Evolutionary conservation across 2,888 invertebrate genomes (phyloP), one percentile per base, ranked within the genome.

Genomic region (Epinotia ramella): DNA sequence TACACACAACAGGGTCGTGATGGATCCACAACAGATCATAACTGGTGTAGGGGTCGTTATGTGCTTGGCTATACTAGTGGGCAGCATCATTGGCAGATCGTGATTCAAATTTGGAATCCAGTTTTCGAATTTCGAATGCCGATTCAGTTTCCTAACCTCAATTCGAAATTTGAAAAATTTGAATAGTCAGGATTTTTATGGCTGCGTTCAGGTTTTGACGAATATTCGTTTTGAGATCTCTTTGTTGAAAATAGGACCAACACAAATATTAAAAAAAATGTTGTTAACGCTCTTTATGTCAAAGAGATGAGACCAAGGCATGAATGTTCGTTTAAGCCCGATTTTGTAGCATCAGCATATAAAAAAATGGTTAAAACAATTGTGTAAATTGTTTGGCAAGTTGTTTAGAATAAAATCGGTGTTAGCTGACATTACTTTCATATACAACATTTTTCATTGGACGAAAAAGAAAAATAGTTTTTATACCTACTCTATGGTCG

Each of bases 1-100:
- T 9, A 9, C 79, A 0, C 82, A 82, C 18, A 77, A 82, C 9
- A 87, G 83, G 73, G 83, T 87, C 0, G n/a, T 85, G 0, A 11
- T 89, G 3, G 91, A 92, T 70, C 86, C 90, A 0, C 91, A 90
- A 66, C 93, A 93, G 67, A 84, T 94, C 5, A 64, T 93, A 40
- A 91, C 92, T 0, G 92, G 91, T 0, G 78, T 93, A 0, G 92
- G 93, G 0, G 79, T 93, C 0, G 79, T 92, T 1, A 83, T 92
- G 80, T 91, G 89, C 67, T 86, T 89, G 11, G 93, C 90, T 0
- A 83, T 94, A 0, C 84, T 93, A 13, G 86, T 93, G 33, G 91
- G 92, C 3, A 92, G 90, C 70, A 80, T 94, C 1, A 79, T 93
- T 0, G 93, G 94, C 0, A 86, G 91, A 18, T 92, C 92, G 82